A percentile compares a stretch with the other conserved stretches of the same genome.
Conservation (phyloP, 2,113 vertebrate genomes). For the Alligator sinensis region DNA sequence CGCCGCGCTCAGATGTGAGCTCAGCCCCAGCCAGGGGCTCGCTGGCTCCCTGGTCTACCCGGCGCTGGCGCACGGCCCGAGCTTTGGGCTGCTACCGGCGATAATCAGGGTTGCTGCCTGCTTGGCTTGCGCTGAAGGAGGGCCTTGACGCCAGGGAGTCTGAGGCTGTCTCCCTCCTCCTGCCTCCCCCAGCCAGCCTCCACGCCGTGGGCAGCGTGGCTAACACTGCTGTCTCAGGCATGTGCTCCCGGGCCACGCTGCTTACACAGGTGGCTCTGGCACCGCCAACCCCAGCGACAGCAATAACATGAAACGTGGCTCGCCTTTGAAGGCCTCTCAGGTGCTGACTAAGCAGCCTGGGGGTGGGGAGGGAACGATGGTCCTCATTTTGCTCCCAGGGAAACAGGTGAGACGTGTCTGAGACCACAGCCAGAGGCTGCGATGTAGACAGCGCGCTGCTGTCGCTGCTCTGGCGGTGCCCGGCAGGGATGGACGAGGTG, state of each 20-base stretch:
- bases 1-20: background rate
- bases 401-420: background rate
- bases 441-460: background rate
- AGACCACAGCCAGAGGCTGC: accelerated
- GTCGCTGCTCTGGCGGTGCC: accelerated
- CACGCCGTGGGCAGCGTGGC: too few relatives aligned
- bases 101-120: background rate
- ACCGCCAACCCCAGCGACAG: background rate
- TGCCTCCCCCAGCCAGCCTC: background rate
- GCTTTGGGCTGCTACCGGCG: too few relatives aligned
- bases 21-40: background rate
- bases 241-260: background rate
- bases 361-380: background rate
- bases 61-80: background rate
- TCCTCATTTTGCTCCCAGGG: background rate
- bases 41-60: background rate
- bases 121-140: background rate
- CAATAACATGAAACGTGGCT: background rate
- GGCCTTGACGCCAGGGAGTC: background rate
- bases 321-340: background rate
- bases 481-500: background rate
- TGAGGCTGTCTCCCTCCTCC: background rate
- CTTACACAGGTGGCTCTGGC: accelerated
- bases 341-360: background rate
- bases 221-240: accelerated